Evolutionary conservation across 2,888 invertebrate species (phyloP), one percentile per base, ranked within the genome.

Genomic region (Stenchaetothrips biformis): DNA sequence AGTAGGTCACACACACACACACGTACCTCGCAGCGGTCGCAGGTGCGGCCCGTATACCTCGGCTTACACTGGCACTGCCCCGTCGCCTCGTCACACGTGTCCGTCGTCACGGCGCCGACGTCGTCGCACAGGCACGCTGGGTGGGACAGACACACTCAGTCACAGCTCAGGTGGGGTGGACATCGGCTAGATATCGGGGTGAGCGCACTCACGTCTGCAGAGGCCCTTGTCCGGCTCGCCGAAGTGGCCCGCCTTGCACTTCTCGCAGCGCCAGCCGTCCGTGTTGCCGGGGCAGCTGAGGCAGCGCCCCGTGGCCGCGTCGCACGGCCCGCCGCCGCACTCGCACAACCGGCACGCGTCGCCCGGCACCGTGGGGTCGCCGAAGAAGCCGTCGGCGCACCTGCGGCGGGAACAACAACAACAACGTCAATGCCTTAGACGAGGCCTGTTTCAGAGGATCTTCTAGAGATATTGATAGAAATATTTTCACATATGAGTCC

Each of bases 241-340:
- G 86, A 90, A 93, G 85, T 90, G 90, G 80, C 90, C 89, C 80
- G 90, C 87, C 85, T 92, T 90, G 85, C 92, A 93, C 83, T 85
- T 86, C 79, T 92, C 91, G 85, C 92, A 92, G 82, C 88, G 86
- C 85, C 88, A 88, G 25, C 92, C 93, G 84, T 90, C 90, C 0
- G 93, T 94, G 85, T 93, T 92, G 78, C 92, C 92, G 80, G 89
- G 92, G 85, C 98, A 98, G 77, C 92, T 92, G 80, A 95, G 90
- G 87, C 99, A 99, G 83, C 91, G 91, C 1, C 99, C 99, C 0
- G 94, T 94, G 83, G 90, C 87, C 74, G 91, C 90, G 87, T 98
- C 94, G 87, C 99, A 96, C 0, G 93, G 93, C 3, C 94, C 94
- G 0, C 95, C 96, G 80, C 92, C 93, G 86, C 99, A 99, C 62